Evolutionary conservation across 2,113 vertebrate species (phyloP).

Genomic region (Mus musculus): DNA sequence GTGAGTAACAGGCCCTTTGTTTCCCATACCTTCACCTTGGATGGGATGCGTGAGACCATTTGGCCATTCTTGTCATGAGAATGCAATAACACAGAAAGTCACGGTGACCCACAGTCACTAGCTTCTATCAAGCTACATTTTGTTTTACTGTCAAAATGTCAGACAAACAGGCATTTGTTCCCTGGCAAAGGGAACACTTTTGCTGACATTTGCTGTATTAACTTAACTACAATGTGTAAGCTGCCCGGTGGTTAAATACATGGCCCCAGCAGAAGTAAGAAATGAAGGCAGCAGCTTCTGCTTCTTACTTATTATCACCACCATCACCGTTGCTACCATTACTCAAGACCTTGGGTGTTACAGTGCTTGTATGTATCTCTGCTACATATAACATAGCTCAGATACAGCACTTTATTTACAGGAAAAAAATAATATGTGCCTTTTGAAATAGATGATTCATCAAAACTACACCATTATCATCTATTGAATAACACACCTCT

Average conservation of each 20-base stretch:
- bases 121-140: not conserved
- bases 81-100: not conserved
- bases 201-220: not conserved
- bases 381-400: not conserved
- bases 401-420: not conserved
- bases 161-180: constrained; percentile 28
- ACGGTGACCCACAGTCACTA: not conserved
- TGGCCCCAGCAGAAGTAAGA: not conserved
- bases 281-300: not conserved
- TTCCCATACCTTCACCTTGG: not conserved
- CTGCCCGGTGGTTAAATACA: not conserved
- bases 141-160: not conserved
- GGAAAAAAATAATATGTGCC: not conserved
- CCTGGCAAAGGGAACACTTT: not conserved
- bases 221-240: not conserved
- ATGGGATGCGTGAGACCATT: not conserved
- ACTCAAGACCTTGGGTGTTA: not conserved
- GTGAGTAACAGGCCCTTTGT: constrained; percentile 87
- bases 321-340: not conserved
- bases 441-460: constrained; percentile 13
- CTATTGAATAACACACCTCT: not conserved
- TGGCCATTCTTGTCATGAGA: not conserved
- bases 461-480: not conserved
- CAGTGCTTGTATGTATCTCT: not conserved
- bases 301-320: not conserved